Base-by-base conservation (phyloP, 2,888 invertebrate species). In the Sminthurinus aureus region DNA sequence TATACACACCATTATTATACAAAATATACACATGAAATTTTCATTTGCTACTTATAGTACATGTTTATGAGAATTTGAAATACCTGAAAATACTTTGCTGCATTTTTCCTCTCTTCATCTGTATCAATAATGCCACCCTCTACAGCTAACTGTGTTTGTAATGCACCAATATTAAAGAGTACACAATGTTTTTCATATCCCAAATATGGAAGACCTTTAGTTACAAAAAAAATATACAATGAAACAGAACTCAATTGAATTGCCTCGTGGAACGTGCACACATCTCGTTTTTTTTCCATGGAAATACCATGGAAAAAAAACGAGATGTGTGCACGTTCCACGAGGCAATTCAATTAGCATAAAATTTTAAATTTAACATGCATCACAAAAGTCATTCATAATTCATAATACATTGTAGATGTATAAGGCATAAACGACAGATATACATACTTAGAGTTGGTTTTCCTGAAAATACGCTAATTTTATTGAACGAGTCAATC, bases 131-230 rank as follows among this genome's bases (percentile, higher is more conserved):
- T 94, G 91, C 98, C 96, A 52, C 69, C 83, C 85, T 93, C 92
- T n/a, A 96, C 93, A 0, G 97, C 99, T 9, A 97, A 93, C 82
- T 94, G 93, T 90, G 96, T 96, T 92, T 98, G 97, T 89, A 98
- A 91, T 0, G 98, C 97, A 64, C 95, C 99, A 89, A 98, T 96
- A 91, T 99, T 99, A 92, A 98, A 99, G 81, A 99, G 92, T 80
- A 99, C 94, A 90, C 98, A 98, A 83, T 97, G 94, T 90, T 96
- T 96, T 91, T 99, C 99, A 91, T 95, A 99, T 3, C 94, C 93
- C 88, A 98, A 92, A 0, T 97, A 96, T 83, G 96, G 93, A 86
- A 98, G 93, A 13, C 97, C 97, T 98, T 91, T 13, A 78, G 13
- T 51, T 12, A 12, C 4, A 76, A 73, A 74, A 78, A 58, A 64